Evolutionary conservation across 2,113 vertebrate genomes (phyloP), one percentile per base, ranked within the genome.

Genomic region (Mus spicilegus): DNA sequence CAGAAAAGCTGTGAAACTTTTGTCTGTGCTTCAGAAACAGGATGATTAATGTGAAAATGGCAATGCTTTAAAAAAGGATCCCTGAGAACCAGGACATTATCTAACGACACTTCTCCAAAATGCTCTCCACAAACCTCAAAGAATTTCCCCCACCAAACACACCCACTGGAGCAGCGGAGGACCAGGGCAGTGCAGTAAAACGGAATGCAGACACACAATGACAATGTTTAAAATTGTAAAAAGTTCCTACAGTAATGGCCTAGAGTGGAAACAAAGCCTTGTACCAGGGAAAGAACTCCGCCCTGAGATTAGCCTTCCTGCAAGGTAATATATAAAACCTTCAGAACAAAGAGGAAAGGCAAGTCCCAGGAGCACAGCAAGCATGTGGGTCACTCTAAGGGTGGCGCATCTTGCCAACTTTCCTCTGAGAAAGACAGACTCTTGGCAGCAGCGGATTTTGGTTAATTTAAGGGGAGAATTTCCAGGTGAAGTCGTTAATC

Each of bases 31-130:
- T 96, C 92, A 75, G 81, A 97, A 97, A 73, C 97, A 94, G 96
- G 93, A 89, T 98, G 97, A 97, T 97, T 97, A 96, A 97, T 97
- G 97, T 91, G 39, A 82, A 90, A 58, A 80, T 76, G 95, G 87
- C 9, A 86, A 82, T 69, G 89, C 93, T 95, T 95, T 70, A 93
- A 96, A 97, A 97, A 97, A 95, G 93, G 82, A 87, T 91, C 84
- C 75, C 94, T 78, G 91, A 94, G 94, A 96, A 69, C 87, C 54
- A 78, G 94, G 87, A 94, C 94, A 49, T 94, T 95, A 89, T 91
- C 96, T 96, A 95, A 96, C 91, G 58, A 73, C 67, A 58, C 90
- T 96, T 87, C 91, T 97, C 49, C 7, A 33, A 97, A 92, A 91
- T 19, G 91, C 77, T 91, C 82, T 94, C 61, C 93, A 61, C 80